Evolutionary conservation across 2,888 invertebrate species (phyloP), one percentile per base, ranked within the genome.

Genomic region (Venusia cambrica): DNA sequence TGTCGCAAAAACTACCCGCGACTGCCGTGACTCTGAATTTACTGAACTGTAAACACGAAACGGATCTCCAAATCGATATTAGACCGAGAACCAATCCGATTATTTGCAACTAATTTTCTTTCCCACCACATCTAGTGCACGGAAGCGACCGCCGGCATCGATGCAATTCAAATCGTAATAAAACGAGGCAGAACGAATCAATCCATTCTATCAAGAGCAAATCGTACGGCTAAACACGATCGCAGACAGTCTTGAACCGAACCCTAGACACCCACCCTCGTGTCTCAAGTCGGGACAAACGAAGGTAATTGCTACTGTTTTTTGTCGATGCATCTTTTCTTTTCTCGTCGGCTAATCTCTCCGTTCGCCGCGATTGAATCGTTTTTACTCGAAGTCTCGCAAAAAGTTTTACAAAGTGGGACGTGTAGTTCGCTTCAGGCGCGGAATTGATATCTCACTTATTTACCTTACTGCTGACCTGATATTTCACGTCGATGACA

Each of bases 141-240:
- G 69, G 73, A 72, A 76, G 68, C 76, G 81, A 69, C 15, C 63
- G 57, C 64, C 54, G 72, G 73, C 71, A 75, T 76, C 77, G 78
- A 78, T 81, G 84, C 83, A 81, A 78, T 84, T 84, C 78, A 77
- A 80, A 81, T 80, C 73, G 66, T 64, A 72, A 75, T 64, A 78
- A 83, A 81, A 78, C 75, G 77, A 79, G n/a, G 74, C 72, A 75
- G 71, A 67, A 57, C 75, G 68, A 81, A 83, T 84, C 72, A 71
- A 80, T 83, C 73, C 62, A 71, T 77, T 78, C 74, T 67, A 74
- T 77, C 78, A 73, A 72, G 80, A 80, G 76, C 76, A 80, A 81
- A 84, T 83, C 81, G 75, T 62, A 75, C 73, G 70, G 64, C 73
- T 77, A 75, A 78, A 81, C 79, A 83, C 73, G 77, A 73, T 75